A percentile compares a stretch with the other conserved stretches of the same genome.
Evolutionary conservation across 2,797 vertebrate species (phyloP).

Genomic region (Esox masquinongy): DNA sequence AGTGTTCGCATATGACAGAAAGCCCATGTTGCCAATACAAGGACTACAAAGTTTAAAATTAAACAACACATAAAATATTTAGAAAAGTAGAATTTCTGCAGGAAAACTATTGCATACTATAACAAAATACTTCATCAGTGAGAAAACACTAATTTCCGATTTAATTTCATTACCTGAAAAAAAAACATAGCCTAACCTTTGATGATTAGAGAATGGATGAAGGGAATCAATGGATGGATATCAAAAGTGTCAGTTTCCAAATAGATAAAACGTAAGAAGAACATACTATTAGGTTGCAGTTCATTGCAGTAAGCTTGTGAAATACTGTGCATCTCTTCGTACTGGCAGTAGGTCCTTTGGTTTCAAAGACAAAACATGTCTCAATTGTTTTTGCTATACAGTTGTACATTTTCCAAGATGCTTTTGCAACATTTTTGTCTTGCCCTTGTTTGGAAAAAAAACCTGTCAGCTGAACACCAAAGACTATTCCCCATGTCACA

Average conservation of each 20-base stretch:
- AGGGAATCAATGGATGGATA: conserved; percentile 8
- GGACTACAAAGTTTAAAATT: not conserved
- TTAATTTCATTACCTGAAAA: not conserved
- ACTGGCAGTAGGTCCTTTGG: conserved; percentile 53
- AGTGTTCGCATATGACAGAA: no score
- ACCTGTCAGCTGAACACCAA: conserved; percentile 18
- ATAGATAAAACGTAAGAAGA: conserved; percentile 24
- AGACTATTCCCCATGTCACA: not conserved
- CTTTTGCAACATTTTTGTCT: conserved; percentile 20
- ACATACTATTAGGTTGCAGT: conserved; percentile 36
- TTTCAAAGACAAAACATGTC: conserved; percentile 37
- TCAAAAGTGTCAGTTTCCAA: conserved; percentile 40
- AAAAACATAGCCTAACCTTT: not conserved
- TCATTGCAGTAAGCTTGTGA: conserved; percentile 24
- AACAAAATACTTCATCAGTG: not conserved
- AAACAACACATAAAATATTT: not conserved
- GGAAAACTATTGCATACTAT: conserved; percentile 1
- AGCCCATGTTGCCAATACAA: not conserved
- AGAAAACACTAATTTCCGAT: not conserved
- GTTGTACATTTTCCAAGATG: conserved; percentile 24
- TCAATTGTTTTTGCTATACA: conserved; percentile 31
- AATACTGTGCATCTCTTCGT: conserved; percentile 34
- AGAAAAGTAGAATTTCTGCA: not conserved
- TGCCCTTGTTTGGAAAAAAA: conserved; percentile 12
- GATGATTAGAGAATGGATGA: not conserved